Percentiles rank a stretch among this genome's conserved stretches.
Conservation (phyloP, 2,797 vertebrate species). For the Cephalopachus bancanus region DNA sequence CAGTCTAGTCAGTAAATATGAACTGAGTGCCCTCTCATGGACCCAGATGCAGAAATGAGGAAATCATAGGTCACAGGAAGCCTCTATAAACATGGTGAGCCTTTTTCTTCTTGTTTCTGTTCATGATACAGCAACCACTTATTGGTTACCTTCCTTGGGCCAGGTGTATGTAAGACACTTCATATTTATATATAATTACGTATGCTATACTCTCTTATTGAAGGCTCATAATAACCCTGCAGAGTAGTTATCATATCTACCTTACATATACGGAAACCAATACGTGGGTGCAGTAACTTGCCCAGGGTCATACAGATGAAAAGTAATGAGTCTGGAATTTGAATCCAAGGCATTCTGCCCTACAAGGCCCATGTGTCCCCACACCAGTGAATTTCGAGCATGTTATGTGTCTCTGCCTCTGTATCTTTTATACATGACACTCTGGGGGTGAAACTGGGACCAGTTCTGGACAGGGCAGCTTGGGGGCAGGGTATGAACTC, state of each 20-base stretch:
- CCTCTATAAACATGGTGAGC: neutral
- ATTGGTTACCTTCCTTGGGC: neutral
- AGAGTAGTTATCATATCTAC: neutral
- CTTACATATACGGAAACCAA: neutral
- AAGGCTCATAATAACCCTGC: neutral
- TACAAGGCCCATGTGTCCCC: fast-evolving
- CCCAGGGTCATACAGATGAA: too few relatives aligned
- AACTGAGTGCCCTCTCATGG: fast-evolving
- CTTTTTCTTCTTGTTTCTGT: neutral
- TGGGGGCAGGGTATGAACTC: neutral
- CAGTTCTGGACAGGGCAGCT: neutral
- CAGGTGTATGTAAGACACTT: too few relatives aligned
- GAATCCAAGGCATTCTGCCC: neutral
- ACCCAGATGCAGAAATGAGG: neutral
- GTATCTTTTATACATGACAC: neutral
- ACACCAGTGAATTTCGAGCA: neutral
- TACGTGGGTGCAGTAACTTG: neutral
- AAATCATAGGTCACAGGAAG: neutral
- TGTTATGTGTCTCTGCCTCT: neutral
- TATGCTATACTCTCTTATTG: neutral
- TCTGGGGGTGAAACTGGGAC: neutral
- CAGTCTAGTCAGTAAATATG: neutral
- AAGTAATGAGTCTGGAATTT: neutral
- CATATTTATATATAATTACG: neutral
- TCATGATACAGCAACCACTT: neutral